Percentiles rank a stretch among this genome's conserved stretches.
These are phyloP conservation scores for Achatina immaculata DNA, from an alignment of 1,140 invertebrate genomes.

Conservation along the genomic window DNA sequence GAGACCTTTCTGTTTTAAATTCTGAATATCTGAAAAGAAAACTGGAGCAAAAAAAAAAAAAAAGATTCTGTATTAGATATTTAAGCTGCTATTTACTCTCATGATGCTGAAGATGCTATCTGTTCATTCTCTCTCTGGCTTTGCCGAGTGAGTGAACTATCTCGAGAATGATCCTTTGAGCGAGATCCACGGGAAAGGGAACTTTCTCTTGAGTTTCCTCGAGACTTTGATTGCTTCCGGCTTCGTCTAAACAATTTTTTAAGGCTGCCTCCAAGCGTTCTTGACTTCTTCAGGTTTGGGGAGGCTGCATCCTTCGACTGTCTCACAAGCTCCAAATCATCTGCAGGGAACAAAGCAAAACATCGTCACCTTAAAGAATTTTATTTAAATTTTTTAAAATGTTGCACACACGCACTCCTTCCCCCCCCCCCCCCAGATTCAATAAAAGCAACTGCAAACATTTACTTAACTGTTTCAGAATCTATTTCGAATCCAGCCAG, in stretches of 20 bases:
- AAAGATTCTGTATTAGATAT: too few relatives aligned
- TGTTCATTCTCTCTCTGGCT: conserved; percentile 32
- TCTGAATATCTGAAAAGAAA: too few relatives aligned
- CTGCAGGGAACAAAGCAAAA: conserved; percentile 36
- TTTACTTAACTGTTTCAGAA: too few relatives aligned
- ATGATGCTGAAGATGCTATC: conserved; percentile 43
- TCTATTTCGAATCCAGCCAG: too few relatives aligned
- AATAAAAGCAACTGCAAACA: too few relatives aligned
- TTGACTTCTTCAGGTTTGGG: conserved; percentile 60
- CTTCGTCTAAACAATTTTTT: conserved; percentile 60
- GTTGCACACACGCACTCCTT: too few relatives aligned
- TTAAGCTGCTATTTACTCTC: too few relatives aligned
- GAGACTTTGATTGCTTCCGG: conserved; percentile 48
- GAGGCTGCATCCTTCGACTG: conserved; percentile 42
- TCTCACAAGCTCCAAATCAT: conserved; percentile 57
- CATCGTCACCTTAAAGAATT: too few relatives aligned
- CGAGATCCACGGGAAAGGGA: conserved; percentile 56
- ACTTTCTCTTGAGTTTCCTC: conserved; percentile 56
- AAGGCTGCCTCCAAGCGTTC: conserved; percentile 57
- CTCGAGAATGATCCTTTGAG: conserved; percentile 52
- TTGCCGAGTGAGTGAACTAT: conserved; percentile 53
- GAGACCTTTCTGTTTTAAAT: too few relatives aligned
- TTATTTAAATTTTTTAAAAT: too few relatives aligned
- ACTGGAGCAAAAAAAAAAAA: too few relatives aligned
- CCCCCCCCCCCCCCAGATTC: too few relatives aligned